These are phyloP conservation scores for Apodemia zela DNA, from an alignment of 2,888 invertebrate genomes.

Conservation along the genomic window DNA sequence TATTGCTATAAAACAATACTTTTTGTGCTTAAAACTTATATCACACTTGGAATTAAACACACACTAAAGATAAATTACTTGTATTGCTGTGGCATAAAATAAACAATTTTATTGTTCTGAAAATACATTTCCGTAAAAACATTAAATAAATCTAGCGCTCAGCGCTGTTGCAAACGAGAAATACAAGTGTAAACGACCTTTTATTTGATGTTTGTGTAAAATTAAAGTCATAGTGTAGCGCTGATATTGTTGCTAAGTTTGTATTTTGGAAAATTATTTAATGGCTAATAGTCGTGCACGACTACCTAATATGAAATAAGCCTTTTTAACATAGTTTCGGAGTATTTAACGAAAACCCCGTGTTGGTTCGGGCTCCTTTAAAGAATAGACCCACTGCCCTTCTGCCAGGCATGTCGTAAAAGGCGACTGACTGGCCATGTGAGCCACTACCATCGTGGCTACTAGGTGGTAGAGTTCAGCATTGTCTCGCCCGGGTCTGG, in stretches of 20 bases:
- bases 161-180: slow-evolving; percentile 10
- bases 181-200: slow-evolving; percentile 21
- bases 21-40: neutral
- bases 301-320: neutral
- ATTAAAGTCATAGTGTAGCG: slow-evolving; percentile 14
- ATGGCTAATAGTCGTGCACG: neutral
- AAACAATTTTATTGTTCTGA: neutral
- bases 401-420: too few relatives aligned
- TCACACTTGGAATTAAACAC: neutral
- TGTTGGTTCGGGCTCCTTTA: too few relatives aligned
- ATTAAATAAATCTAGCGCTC: neutral
- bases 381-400: too few relatives aligned
- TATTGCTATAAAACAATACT: too few relatives aligned
- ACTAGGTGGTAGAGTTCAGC: too few relatives aligned
- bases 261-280: neutral
- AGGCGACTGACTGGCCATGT: too few relatives aligned
- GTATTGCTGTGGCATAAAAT: neutral
- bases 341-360: neutral
- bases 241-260: neutral
- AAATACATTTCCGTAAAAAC: neutral
- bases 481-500: too few relatives aligned
- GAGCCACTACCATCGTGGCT: too few relatives aligned
- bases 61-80: neutral
- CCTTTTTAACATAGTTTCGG: neutral
- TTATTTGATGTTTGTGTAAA: slow-evolving; percentile 18